These are phyloP conservation scores for Oreamnos americanus DNA, from an alignment of 2,113 vertebrate genomes.

Conservation along the genomic window DNA sequence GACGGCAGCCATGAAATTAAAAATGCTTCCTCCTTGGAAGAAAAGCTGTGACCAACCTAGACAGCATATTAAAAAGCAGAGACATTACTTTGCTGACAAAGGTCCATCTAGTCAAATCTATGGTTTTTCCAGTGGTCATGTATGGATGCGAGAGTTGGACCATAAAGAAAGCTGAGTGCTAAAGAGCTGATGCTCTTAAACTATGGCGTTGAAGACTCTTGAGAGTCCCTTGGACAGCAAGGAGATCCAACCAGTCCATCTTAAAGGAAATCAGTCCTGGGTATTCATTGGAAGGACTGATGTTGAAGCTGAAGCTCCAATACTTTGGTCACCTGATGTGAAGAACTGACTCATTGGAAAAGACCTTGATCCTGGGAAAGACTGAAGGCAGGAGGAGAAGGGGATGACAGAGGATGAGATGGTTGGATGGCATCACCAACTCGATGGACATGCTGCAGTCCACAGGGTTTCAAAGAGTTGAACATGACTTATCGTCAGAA, in stretches of 20 bases:
- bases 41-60: neutral
- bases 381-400: neutral
- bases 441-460: neutral
- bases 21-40: neutral
- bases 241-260: neutral
- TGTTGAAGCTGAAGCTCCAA: neutral
- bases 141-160: neutral
- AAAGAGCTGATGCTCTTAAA: neutral
- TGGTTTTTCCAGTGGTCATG: neutral
- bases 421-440: neutral
- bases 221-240: neutral
- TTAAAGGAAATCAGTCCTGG: neutral
- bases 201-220: neutral
- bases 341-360: neutral
- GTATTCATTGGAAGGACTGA: neutral
- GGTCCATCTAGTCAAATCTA: neutral
- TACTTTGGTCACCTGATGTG: neutral
- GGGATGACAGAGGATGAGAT: neutral
- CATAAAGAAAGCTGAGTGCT: neutral
- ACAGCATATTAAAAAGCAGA: neutral
- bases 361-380: neutral
- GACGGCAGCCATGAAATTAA: neutral
- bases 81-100: neutral
- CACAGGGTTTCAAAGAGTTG: rapidly evolving
- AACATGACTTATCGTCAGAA: rapidly evolving